Evolutionary conservation across 2,113 vertebrate genomes (phyloP).

Genomic region (Psilopogon haemacephalus): DNA sequence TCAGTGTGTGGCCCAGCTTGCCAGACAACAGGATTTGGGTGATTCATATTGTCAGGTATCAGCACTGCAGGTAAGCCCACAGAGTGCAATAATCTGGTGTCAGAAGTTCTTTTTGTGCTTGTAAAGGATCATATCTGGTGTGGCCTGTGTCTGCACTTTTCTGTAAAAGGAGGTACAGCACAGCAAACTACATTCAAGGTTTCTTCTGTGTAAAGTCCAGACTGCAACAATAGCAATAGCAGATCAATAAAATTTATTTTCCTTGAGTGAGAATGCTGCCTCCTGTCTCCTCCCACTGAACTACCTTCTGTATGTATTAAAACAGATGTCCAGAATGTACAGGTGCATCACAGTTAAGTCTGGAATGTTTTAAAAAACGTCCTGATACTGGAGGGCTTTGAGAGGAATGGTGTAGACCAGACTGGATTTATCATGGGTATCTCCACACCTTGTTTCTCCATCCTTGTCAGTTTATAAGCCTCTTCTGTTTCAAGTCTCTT

Average conservation of each 20-base stretch:
- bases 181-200: not conserved
- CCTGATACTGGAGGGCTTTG: not conserved
- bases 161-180: not conserved
- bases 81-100: not conserved
- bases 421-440: not conserved
- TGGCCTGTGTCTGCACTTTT: not conserved
- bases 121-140: not conserved
- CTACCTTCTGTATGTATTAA: not conserved
- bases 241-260: not conserved
- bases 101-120: not conserved
- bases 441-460: not conserved
- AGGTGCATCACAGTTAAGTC: not conserved
- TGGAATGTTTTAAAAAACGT: not conserved
- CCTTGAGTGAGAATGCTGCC: not conserved
- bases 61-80: not conserved
- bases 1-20: not conserved
- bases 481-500: not conserved
- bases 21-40: not conserved
- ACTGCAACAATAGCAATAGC: not conserved
- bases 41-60: not conserved
- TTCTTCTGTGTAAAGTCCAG: not conserved
- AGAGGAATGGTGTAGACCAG: not conserved
- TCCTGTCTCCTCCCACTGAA: not conserved
- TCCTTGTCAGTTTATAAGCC: not conserved
- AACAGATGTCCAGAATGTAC: not conserved